A percentile compares a stretch with the other conserved stretches of the same genome.
Evolutionary conservation across 2,888 invertebrate genomes (phyloP).

Genomic region (Plagiodera versicolora): DNA sequence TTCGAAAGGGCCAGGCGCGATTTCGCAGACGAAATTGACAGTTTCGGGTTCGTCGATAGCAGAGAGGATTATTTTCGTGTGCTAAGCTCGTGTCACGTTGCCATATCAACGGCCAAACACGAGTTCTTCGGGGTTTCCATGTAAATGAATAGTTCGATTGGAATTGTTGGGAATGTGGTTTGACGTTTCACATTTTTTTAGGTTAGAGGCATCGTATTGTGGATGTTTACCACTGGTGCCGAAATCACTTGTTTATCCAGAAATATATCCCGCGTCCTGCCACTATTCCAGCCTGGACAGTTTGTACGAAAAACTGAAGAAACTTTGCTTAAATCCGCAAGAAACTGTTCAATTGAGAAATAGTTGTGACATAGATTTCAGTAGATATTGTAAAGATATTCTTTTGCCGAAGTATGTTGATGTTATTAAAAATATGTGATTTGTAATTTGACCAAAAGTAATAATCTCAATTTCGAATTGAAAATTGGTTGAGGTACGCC

Average conservation of each 20-base stretch:
- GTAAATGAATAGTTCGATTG: constrained; percentile 54
- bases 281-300: constrained; percentile 63
- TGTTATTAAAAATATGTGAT: no score
- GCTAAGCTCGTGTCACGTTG: constrained; percentile 63
- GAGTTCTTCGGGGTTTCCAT: constrained; percentile 79
- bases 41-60: constrained; percentile 63
- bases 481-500: no score
- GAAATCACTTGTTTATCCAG: constrained; percentile 70
- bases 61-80: constrained; percentile 62
- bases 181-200: constrained; percentile 43
- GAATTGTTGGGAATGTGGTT: no score
- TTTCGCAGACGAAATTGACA: constrained; percentile 56
- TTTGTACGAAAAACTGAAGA: constrained; percentile 59
- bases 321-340: constrained; percentile 57
- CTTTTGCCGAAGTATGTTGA: constrained; percentile 38
- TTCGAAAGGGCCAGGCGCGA: constrained; percentile 60
- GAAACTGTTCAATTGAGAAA: constrained; percentile 47
- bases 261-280: constrained; percentile 66
- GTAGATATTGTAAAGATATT: constrained; percentile 40
- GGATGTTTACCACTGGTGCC: constrained; percentile 74
- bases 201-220: constrained; percentile 69
- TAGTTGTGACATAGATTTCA: constrained; percentile 53
- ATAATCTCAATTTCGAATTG: no score
- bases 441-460: no score
- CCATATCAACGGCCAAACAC: constrained; percentile 72